phyloP scores from a whole-genome alignment of 1,140 invertebrate genomes.

The Hermatobates lingyangjiaoensis region DNA sequence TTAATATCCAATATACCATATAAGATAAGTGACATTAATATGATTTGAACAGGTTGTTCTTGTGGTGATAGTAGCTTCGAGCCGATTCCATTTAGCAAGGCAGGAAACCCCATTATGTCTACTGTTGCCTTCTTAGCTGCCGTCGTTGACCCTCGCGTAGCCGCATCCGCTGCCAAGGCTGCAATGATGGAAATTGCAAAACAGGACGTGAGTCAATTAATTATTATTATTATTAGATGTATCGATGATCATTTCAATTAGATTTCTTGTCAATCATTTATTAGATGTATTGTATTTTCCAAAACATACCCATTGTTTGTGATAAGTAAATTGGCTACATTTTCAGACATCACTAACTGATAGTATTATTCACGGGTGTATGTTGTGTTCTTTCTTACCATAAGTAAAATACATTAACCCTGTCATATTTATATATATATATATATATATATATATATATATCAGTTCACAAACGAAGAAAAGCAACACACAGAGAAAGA shows the following conservation, averaged over 20 bases:
- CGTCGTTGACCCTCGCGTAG: conserved; percentile 93
- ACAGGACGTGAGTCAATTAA: conserved; percentile 39
- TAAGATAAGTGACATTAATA: neutral
- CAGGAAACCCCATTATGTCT: conserved; percentile 98
- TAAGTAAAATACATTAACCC: too few species aligned
- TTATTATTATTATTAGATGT: neutral
- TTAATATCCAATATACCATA: too few species aligned
- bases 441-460: too few species aligned
- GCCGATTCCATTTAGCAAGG: conserved; percentile 92
- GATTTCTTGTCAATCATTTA: neutral
- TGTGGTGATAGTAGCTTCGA: conserved; percentile 89
- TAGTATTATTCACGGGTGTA: too few species aligned
- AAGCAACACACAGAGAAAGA: too few species aligned
- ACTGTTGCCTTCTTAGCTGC: conserved; percentile 97
- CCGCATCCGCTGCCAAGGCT: conserved; percentile 88
- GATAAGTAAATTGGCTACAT: neutral
- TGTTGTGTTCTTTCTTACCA: too few species aligned
- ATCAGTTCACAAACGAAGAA: too few species aligned
- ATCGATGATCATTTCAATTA: neutral
- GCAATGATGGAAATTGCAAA: conserved; percentile 90
- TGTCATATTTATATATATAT: too few species aligned
- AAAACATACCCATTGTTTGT: too few species aligned
- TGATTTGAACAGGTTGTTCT: conserved; percentile 35
- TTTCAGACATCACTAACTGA: neutral
- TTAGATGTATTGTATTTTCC: too few species aligned